These are phyloP conservation scores for Lasioglossum morio DNA, from an alignment of 2,888 invertebrate genomes.

Conservation along the genomic window DNA sequence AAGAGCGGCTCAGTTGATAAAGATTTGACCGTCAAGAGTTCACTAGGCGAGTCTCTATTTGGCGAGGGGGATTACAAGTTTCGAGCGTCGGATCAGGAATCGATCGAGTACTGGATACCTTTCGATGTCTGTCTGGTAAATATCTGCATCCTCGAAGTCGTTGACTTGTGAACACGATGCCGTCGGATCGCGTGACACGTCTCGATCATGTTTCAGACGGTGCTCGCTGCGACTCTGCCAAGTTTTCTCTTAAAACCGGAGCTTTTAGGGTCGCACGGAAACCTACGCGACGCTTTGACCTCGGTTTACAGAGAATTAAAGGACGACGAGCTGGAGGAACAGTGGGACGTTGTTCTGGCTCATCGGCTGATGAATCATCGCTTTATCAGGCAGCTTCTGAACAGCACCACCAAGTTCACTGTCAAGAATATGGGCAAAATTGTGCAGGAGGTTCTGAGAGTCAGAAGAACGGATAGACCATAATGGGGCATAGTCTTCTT, in stretches of 20 bases:
- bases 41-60: not conserved
- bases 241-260: slow-evolving; percentile 54
- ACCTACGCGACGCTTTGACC: slow-evolving; percentile 63
- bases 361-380: slow-evolving; percentile 75
- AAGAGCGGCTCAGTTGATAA: not conserved
- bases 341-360: slow-evolving; percentile 61
- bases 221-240: slow-evolving; percentile 68
- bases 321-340: slow-evolving; percentile 59
- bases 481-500: not conserved
- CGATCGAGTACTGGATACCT: slow-evolving; percentile 69
- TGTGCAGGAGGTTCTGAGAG: slow-evolving; percentile 35
- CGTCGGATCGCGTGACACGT: not conserved
- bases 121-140: slow-evolving; percentile 70
- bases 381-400: slow-evolving; percentile 66
- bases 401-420: slow-evolving; percentile 67
- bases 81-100: not conserved
- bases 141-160: not conserved
- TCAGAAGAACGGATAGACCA: not conserved
- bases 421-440: slow-evolving; percentile 54
- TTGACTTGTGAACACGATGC: not conserved
- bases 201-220: slow-evolving; percentile 55
- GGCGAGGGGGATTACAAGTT: not conserved
- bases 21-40: not conserved
- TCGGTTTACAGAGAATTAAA: slow-evolving; percentile 63
- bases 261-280: slow-evolving; percentile 46